Evolutionary conservation across 1,140 invertebrate species (phyloP).

Genomic region (Physella acuta): DNA sequence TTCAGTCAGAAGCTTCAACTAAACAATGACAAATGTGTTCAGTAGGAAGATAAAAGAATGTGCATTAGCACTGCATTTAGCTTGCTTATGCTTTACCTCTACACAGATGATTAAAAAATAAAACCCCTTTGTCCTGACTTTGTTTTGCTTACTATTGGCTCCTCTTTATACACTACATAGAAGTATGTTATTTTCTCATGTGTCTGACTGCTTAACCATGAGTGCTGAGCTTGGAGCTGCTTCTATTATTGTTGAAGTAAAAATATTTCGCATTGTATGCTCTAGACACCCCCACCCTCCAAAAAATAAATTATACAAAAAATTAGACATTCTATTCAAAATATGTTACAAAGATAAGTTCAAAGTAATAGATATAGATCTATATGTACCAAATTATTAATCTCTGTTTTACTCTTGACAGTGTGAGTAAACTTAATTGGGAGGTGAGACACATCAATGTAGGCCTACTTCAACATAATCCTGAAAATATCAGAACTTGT

Average conservation of each 20-base stretch:
- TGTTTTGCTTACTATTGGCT: background rate
- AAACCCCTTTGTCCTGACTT: background rate
- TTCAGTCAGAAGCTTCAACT: no score
- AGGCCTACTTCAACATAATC: no score
- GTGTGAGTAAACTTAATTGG: no score
- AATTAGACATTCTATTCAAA: background rate
- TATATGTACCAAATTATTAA: no score
- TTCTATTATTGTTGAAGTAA: background rate
- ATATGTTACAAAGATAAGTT: background rate
- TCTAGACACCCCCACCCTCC: background rate
- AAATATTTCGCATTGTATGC: background rate
- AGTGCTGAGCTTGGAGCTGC: background rate
- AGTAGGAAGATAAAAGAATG: no score
- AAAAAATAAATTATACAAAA: background rate
- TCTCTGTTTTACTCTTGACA: no score
- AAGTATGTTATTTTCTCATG: background rate
- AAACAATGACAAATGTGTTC: no score
- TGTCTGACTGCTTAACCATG: background rate
- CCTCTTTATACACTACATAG: background rate
- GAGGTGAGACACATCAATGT: no score
- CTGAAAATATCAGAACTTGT: no score
- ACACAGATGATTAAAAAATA: background rate
- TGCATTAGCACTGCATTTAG: no score
- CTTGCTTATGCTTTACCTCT: no score
- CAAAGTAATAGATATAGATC: no score